Evolutionary conservation across 2,888 invertebrate genomes (phyloP).

Genomic region (Cloeon dipterum): DNA sequence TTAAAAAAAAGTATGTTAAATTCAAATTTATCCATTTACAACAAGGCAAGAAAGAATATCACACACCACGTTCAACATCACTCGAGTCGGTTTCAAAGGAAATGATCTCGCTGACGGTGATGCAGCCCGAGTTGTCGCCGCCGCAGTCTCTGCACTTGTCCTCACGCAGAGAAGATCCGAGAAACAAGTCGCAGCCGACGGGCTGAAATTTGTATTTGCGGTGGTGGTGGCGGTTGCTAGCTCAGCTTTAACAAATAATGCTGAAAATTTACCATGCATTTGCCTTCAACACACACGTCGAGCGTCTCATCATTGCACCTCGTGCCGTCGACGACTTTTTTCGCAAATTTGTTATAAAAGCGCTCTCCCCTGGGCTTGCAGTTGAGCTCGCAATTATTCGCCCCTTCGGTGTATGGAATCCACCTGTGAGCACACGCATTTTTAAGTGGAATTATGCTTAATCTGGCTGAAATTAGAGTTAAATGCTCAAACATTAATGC

Average conservation of each 20-base stretch:
- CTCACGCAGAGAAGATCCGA: constrained; percentile 66
- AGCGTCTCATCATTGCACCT: constrained; percentile 56
- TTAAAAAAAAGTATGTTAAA: too few species aligned
- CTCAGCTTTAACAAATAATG: too few species aligned
- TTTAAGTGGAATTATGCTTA: too few species aligned
- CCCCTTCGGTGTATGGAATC: constrained; percentile 70
- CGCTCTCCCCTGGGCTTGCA: constrained; percentile 83
- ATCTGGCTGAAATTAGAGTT: too few species aligned
- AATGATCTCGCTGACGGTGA: constrained; percentile 46
- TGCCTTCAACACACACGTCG: constrained; percentile 87
- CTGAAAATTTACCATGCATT: constrained; percentile 52
- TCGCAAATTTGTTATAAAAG: constrained; percentile 67
- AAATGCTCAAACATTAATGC: neutral
- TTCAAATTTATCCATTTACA: too few species aligned
- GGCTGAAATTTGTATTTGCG: constrained; percentile 25
- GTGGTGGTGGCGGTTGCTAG: neutral
- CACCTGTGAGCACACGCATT: constrained; percentile 47
- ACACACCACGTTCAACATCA: constrained; percentile 47
- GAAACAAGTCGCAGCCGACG: constrained; percentile 85
- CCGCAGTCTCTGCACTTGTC: constrained; percentile 83
- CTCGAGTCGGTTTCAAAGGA: constrained; percentile 46
- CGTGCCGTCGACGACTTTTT: constrained; percentile 64
- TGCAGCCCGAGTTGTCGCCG: constrained; percentile 65
- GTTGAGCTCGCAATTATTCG: constrained; percentile 82
- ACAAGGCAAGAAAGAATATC: neutral